Percentiles rank a stretch among this genome's conserved stretches.
Conservation (phyloP, 2,888 invertebrate genomes). For the Baccha elongata region DNA sequence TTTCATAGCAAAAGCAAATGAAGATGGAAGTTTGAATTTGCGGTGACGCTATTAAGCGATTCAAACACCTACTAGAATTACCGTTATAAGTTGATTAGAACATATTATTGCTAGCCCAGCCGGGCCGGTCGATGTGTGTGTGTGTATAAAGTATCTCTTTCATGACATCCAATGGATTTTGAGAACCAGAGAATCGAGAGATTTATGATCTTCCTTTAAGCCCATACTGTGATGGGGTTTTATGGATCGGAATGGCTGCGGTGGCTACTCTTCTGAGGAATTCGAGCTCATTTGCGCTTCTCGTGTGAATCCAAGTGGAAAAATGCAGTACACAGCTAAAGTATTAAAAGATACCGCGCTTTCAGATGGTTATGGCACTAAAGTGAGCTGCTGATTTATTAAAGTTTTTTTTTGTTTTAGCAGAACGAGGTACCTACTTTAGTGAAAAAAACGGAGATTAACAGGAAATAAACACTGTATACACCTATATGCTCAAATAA, state of each 20-base stretch:
- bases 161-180: slow-evolving; percentile 21
- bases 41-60: slow-evolving; percentile 51
- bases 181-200: slow-evolving; percentile 19
- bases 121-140: background rate
- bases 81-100: slow-evolving; percentile 67
- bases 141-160: slow-evolving; percentile 28
- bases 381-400: slow-evolving; percentile 60
- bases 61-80: slow-evolving; percentile 54
- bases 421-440: slow-evolving; percentile 15
- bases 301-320: slow-evolving; percentile 64
- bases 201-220: slow-evolving; percentile 59
- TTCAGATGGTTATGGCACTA: slow-evolving; percentile 59
- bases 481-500: slow-evolving; percentile 3
- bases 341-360: slow-evolving; percentile 54
- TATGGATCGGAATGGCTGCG: slow-evolving; percentile 37
- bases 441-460: slow-evolving; percentile 11
- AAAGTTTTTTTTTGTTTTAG: slow-evolving; percentile 18
- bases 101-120: slow-evolving; percentile 25
- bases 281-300: slow-evolving; percentile 50
- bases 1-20: background rate
- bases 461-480: slow-evolving; percentile 10
- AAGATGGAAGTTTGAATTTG: slow-evolving; percentile 36
- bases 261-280: slow-evolving; percentile 43
- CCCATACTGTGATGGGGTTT: slow-evolving; percentile 16
- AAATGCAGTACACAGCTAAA: slow-evolving; percentile 31